Evolutionary conservation across 2,113 vertebrate species (phyloP).

Genomic region (Regulus satrapa): DNA sequence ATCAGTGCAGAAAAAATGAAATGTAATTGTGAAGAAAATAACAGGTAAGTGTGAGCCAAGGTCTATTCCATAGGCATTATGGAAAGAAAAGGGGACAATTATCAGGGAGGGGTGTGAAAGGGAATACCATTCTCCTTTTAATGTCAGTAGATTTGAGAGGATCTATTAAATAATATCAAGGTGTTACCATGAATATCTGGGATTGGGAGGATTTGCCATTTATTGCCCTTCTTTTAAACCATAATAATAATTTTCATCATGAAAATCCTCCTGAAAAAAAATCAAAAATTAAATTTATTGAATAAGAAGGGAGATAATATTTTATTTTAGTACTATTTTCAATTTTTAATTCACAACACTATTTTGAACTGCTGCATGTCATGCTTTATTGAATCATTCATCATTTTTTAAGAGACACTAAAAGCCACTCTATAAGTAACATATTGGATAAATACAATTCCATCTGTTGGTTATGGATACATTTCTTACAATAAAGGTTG

Average conservation of each 20-base stretch:
- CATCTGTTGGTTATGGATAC: background rate
- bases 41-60: background rate
- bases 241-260: too few relatives aligned
- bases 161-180: background rate
- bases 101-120: accelerated
- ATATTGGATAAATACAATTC: background rate
- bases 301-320: background rate
- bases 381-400: background rate
- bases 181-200: background rate
- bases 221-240: background rate
- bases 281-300: background rate
- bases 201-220: background rate
- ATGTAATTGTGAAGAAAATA: background rate
- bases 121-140: background rate
- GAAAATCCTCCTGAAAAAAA: background rate
- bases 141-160: background rate
- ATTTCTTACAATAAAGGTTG: background rate
- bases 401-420: background rate
- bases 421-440: background rate
- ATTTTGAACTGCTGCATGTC: background rate
- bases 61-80: background rate
- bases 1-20: background rate
- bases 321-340: background rate
- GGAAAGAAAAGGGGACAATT: background rate
- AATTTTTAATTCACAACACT: background rate